These are phyloP conservation scores for Didymodactylos carnosus DNA, from an alignment of 2,888 invertebrate species.

Conservation along the genomic window DNA sequence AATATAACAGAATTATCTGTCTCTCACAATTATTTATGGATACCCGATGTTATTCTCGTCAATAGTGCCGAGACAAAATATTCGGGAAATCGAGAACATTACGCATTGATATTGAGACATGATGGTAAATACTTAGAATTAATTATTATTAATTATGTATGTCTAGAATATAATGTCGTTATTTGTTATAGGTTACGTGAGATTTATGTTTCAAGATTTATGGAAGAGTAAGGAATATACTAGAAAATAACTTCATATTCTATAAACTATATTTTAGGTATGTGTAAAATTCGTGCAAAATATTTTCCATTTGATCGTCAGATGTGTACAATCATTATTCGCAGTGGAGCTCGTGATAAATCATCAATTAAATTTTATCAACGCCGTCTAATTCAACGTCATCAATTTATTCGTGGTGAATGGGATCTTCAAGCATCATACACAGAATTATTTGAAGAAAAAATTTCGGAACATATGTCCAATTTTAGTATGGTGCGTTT, in stretches of 20 bases:
- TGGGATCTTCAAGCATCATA: slow-evolving; percentile 8
- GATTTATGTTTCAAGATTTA: background rate
- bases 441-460: slow-evolving; percentile 1
- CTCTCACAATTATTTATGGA: slow-evolving; percentile 4
- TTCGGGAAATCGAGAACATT: slow-evolving; percentile 7
- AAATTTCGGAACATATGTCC: background rate
- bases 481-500: slow-evolving; percentile 2
- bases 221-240: too few relatives aligned
- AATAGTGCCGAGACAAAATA: slow-evolving; percentile 11
- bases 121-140: background rate
- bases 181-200: background rate
- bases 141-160: background rate
- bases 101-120: background rate
- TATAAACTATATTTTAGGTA: too few relatives aligned
- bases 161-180: background rate
- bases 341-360: slow-evolving; percentile 7
- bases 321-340: slow-evolving; percentile 8
- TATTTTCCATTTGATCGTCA: slow-evolving; percentile 13
- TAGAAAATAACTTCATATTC: too few relatives aligned
- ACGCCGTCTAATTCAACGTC: background rate
- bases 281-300: background rate
- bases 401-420: slow-evolving; percentile 6
- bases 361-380: background rate
- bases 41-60: slow-evolving; percentile 9
- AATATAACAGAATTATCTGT: slow-evolving; percentile 8